Percentiles rank a stretch among this genome's conserved stretches.
These are phyloP conservation scores for Laterallus jamaicensis DNA, from an alignment of 2,113 vertebrate genomes.

Conservation along the genomic window DNA sequence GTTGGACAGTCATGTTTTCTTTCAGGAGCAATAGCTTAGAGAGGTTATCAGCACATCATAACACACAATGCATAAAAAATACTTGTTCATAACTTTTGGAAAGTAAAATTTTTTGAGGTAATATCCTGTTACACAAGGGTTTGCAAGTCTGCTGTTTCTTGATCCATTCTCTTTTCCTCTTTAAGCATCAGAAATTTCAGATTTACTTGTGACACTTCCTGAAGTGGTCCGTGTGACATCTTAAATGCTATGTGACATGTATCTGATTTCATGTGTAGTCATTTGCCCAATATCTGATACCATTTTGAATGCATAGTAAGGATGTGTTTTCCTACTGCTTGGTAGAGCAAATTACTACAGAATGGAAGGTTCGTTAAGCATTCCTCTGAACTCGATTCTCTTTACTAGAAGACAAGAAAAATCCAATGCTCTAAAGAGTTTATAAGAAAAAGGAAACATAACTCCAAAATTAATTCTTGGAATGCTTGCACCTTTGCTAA, in stretches of 20 bases:
- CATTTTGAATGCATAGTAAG: fast-evolving
- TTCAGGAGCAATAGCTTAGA: background rate
- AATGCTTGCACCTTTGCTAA: background rate
- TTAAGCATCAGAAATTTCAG: background rate
- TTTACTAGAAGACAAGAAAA: background rate
- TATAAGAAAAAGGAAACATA: background rate
- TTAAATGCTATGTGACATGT: background rate
- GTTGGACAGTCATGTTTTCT: background rate
- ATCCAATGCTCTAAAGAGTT: background rate
- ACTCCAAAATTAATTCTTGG: background rate
- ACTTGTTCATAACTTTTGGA: background rate
- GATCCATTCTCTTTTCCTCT: background rate
- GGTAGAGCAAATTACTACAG: background rate
- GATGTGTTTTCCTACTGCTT: background rate
- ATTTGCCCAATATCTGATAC: background rate
- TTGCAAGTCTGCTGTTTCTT: background rate
- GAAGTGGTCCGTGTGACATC: background rate
- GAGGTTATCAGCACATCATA: background rate
- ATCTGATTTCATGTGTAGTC: background rate
- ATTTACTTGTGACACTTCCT: background rate
- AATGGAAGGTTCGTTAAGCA: too few relatives aligned
- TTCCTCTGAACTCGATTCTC: background rate
- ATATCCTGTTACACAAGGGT: background rate
- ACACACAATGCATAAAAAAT: fast-evolving
- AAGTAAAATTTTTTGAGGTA: background rate